Base-by-base conservation (phyloP, 2,113 vertebrate species). In the Triplophysa tibetana region DNA sequence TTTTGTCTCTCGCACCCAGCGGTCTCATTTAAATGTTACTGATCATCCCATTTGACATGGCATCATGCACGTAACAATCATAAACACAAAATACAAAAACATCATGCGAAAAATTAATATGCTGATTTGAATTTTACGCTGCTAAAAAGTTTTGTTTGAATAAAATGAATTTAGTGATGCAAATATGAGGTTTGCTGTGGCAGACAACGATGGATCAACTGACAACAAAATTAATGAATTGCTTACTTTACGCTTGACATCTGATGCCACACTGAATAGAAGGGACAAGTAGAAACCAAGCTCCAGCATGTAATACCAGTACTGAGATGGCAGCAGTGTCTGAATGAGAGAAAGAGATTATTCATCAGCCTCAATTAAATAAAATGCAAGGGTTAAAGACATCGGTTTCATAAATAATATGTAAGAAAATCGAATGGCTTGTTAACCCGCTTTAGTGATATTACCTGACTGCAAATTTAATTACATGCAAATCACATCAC, bases 291-390 rank as follows among this genome's bases (percentile, higher is more conserved):
- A 98, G 91, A 98, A 98, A 17, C 95, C 96, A 77, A 98, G 93
- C 63, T 97, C 96, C 0, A 97, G 94, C 90, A 96, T 96, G 90
- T 98, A 98, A 91, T 98, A 98, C 96, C 97, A 98, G 66, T 98
- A 98, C 91, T 98, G 97, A 76, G 96, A 98, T 3, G 95, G 94
- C 76, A 98, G 79, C 38, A 93, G 77, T 21, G 88, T 91, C 92
- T 93, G 83, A 62, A n/a, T 61, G n/a, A 83, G 13, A 80, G n/a
- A 45, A 24, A 41, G 23, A 73, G 17, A 58, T 58, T 58, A 58
- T 9, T 8, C 54, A 19, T n/a, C 21, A 14, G 14, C 16, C 11
- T 45, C 11, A 61, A n/a, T 17, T 3, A 12, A 41, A 14, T 12
- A 1, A 2, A 43, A 24, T 23, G 11, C 12, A 6, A 3, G 6